Conservation (phyloP, 2,888 invertebrate species). For the Lasioglossum pauxillum region DNA sequence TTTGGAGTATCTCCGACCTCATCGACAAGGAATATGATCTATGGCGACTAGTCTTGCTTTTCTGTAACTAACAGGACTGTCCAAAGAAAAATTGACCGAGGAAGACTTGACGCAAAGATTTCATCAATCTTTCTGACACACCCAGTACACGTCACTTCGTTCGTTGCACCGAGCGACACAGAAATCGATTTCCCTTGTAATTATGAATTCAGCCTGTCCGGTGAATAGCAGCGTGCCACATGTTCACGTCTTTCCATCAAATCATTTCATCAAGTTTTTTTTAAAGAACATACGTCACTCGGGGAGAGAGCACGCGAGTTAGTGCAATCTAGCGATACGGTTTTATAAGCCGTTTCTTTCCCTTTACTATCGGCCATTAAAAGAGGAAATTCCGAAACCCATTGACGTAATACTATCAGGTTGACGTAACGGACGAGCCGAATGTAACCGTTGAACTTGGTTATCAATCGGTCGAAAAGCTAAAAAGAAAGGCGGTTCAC, state of each 20-base stretch:
- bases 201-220: conserved; percentile 1
- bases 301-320: not conserved
- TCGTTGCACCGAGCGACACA: conserved; percentile 19
- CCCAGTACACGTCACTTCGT: conserved; percentile 26
- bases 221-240: not conserved
- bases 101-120: not conserved
- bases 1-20: not conserved
- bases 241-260: not conserved
- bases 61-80: not conserved
- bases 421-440: not conserved
- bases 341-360: not conserved
- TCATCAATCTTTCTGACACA: not conserved
- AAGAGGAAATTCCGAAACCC: not conserved
- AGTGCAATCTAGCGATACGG: not conserved
- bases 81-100: not conserved
- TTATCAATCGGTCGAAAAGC: not conserved
- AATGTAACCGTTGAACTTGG: not conserved
- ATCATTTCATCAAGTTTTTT: not conserved
- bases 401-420: not conserved
- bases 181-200: conserved; percentile 29
- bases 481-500: not conserved
- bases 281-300: not conserved
- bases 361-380: not conserved
- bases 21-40: not conserved
- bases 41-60: not conserved